Base-by-base conservation (phyloP, 2,113 vertebrate species). In the Callaeas wilsoni region DNA sequence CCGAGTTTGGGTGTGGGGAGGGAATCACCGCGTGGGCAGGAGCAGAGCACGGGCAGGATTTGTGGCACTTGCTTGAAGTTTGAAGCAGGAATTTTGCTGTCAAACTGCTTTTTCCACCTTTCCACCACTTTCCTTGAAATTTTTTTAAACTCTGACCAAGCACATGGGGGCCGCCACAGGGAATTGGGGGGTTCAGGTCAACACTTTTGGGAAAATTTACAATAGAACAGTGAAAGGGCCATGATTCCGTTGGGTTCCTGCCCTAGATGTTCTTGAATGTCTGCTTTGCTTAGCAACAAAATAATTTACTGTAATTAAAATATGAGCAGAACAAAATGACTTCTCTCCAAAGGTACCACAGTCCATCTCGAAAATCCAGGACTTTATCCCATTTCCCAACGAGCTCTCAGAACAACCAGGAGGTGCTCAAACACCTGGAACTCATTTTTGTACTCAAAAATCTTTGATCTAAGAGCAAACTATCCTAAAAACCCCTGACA, bases 191-290 rank as follows among this genome's bases (percentile, higher is more conserved):
- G 5, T 57, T 81, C 86, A 64, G 85, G 56, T 21, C 5, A 53
- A 41, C 60, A 21, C 85, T 77, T 4, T 14, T 3, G 32, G 79
- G 79, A 56, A 65, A 60, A 29, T 55, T 60, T 56, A 1, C 17
- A 37, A 16, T 4, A 90, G 90, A 80, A 86, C 85, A 74, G 88
- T 75, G 93, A 42, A 91, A 81, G 92, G 90, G 92, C 88, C 1
- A 0, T 21, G 44, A 57, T 70, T 93, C 75, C 13, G 0, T 18
- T 12, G 53, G 88, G 86, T 89, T 95, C 65, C 84, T 37, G 86
- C 94, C 88, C 92, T 78, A 9, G 55, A 76, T 92, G 90, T 95
- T 95, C 93, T 90, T 78, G 80, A 75, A 41, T 75, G 87, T 80
- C 76, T 55, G 73, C 81, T 96, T 69, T 22, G 71, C 93, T 70